Percentiles rank a stretch among this genome's conserved stretches.
These are phyloP conservation scores for Bombus vancouverensis DNA, from an alignment of 1,140 invertebrate species.

Conservation along the genomic window DNA sequence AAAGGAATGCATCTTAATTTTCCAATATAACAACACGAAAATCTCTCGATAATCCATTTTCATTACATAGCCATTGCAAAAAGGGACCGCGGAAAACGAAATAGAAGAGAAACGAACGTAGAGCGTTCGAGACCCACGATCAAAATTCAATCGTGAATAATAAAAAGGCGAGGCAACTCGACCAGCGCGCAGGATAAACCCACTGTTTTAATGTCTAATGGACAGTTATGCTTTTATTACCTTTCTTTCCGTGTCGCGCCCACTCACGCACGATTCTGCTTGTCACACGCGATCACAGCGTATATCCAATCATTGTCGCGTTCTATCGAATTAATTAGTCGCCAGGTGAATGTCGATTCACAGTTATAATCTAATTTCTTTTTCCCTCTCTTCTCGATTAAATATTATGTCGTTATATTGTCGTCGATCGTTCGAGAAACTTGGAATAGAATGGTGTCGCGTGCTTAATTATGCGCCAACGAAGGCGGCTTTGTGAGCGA, in stretches of 20 bases:
- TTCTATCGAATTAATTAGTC: conserved; percentile 16
- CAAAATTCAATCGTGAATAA: background rate
- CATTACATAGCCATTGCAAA: no score
- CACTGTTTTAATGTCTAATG: conserved; percentile 4
- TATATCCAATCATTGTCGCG: background rate
- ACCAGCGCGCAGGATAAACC: background rate
- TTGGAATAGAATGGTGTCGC: conserved; percentile 2
- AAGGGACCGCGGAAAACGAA: no score
- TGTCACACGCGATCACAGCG: conserved; percentile 8
- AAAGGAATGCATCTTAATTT: no score
- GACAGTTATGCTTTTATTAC: conserved; percentile 8
- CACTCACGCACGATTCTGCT: background rate
- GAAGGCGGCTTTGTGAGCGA: background rate
- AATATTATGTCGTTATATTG: background rate
- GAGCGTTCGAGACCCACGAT: background rate
- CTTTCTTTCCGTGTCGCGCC: background rate
- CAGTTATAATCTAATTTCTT: background rate
- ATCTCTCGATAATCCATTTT: no score
- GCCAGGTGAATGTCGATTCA: background rate
- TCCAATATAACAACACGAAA: no score
- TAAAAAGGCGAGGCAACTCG: background rate
- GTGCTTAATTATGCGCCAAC: conserved; percentile 21
- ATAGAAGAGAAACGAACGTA: no score
- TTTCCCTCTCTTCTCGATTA: background rate
- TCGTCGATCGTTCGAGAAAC: background rate